Evolutionary conservation across 2,888 invertebrate genomes (phyloP).

Genomic region (Fragum fragum): DNA sequence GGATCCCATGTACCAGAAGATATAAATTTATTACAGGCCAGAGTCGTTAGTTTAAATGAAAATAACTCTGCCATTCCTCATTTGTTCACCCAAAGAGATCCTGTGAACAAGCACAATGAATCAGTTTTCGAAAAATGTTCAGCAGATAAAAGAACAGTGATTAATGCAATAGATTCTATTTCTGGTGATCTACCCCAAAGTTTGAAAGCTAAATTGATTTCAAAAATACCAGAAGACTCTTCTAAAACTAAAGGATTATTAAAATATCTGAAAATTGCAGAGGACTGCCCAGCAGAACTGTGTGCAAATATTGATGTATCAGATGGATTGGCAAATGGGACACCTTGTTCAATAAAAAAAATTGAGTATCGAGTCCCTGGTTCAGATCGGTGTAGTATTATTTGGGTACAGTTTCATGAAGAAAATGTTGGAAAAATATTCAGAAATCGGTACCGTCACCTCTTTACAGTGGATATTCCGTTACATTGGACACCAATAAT

Average conservation of each 20-base stretch:
- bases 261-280: conserved; percentile 41
- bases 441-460: conserved; percentile 29
- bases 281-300: conserved; percentile 39
- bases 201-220: neutral
- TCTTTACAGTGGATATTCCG: conserved; percentile 34
- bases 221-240: conserved; percentile 49
- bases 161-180: conserved; percentile 55
- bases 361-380: conserved; percentile 51
- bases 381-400: conserved; percentile 43
- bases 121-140: conserved; percentile 28
- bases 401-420: conserved; percentile 66
- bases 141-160: conserved; percentile 1
- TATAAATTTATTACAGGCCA: too few relatives aligned
- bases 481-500: conserved; percentile 41
- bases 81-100: conserved; percentile 41
- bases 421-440: conserved; percentile 30
- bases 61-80: conserved; percentile 46
- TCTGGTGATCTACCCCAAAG: conserved; percentile 45
- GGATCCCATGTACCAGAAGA: conserved; percentile 52
- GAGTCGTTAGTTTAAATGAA: conserved; percentile 20
- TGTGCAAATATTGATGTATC: conserved; percentile 53
- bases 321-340: conserved; percentile 68
- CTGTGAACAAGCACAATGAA: conserved; percentile 42
- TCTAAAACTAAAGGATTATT: conserved; percentile 45
- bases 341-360: conserved; percentile 56